phyloP scores from a whole-genome alignment of 1,140 invertebrate species.

The Drosophila kepulauana region DNA sequence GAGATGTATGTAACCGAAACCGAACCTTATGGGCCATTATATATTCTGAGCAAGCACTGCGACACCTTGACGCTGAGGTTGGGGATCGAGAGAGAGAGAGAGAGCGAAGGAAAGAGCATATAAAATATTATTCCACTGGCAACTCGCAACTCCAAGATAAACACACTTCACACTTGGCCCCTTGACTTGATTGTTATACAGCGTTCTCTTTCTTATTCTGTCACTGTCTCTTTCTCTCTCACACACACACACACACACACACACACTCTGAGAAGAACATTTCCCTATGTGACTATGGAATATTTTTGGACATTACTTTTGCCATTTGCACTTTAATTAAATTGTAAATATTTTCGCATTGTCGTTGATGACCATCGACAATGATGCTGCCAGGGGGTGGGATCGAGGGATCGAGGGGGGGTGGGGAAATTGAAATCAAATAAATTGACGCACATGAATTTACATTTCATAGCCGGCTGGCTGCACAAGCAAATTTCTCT shows the following conservation, averaged over 20 bases:
- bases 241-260: neutral
- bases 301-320: slow-evolving; percentile 51
- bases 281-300: neutral
- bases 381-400: neutral
- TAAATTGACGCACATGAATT: slow-evolving; percentile 46
- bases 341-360: slow-evolving; percentile 73
- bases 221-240: slow-evolving; percentile 7
- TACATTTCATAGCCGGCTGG: slow-evolving; percentile 42
- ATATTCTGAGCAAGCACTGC: slow-evolving; percentile 31
- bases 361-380: slow-evolving; percentile 29
- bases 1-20: slow-evolving; percentile 14
- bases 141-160: slow-evolving; percentile 40
- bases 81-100: neutral
- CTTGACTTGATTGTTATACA: slow-evolving; percentile 8
- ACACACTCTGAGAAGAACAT: too few species aligned
- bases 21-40: slow-evolving; percentile 12
- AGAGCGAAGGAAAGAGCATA: neutral
- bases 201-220: neutral
- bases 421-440: slow-evolving; percentile 48
- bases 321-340: slow-evolving; percentile 77
- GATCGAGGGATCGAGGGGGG: too few species aligned
- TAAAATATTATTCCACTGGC: slow-evolving; percentile 47
- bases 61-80: slow-evolving; percentile 17
- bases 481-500: slow-evolving; percentile 22
- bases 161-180: slow-evolving; percentile 33